A percentile compares a stretch with the other conserved stretches of the same genome.
Conservation (phyloP, 2,797 vertebrate genomes). For the Ciconia nigra region DNA sequence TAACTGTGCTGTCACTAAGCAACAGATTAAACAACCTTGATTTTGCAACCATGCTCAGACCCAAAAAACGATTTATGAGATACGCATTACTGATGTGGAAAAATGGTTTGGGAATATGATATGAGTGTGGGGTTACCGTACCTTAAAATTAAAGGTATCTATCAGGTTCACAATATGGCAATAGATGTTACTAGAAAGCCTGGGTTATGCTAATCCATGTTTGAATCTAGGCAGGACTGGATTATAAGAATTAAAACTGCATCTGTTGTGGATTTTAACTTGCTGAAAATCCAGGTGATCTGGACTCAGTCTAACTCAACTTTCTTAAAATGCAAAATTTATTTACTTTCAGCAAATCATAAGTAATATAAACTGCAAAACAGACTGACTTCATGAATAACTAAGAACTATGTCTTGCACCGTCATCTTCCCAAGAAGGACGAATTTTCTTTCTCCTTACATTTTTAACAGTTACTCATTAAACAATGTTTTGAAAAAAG, state of each 20-base stretch:
- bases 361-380: conserved; percentile 12
- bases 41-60: not conserved
- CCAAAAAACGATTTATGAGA: not conserved
- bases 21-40: not conserved
- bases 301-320: not conserved
- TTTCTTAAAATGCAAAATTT: not conserved
- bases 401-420: not conserved
- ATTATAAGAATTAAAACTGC: not conserved
- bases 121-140: rapidly evolving
- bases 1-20: not conserved
- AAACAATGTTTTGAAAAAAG: conserved; percentile 7
- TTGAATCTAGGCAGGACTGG: not conserved
- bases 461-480: not conserved
- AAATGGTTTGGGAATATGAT: not conserved
- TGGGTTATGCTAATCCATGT: not conserved
- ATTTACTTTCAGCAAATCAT: not conserved
- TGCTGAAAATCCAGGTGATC: not conserved
- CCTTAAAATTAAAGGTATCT: not conserved
- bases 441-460: not conserved
- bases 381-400: not conserved
- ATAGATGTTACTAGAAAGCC: not conserved
- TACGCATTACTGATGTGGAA: not conserved
- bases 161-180: not conserved
- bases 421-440: not conserved
- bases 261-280: not conserved